Base-by-base conservation (phyloP, 1,140 invertebrate genomes). In the Ylistrum balloti region DNA sequence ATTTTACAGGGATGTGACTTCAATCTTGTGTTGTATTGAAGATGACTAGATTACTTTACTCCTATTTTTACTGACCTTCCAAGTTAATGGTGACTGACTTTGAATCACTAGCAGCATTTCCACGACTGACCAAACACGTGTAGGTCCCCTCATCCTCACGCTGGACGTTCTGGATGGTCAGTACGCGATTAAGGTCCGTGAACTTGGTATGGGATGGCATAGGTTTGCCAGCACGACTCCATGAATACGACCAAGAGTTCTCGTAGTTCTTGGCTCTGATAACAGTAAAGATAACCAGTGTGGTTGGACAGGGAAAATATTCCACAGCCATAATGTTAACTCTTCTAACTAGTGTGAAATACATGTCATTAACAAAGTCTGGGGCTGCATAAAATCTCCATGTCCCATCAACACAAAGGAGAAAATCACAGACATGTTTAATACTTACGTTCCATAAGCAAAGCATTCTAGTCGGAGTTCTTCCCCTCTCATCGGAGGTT, bases 91-190 rank as follows among this genome's bases (percentile, higher is more conserved):
- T 86, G 85, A 93, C 56, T 2, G 91, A 90, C 34, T 92, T 92
- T 11, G 45, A 33, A 35, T 91, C 92, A n/a, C 85, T 87, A 10
- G 88, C 86, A 3, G 35, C 56, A 28, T 74, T 28, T 17, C 91
- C 89, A 96, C 99, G 99, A 9, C 97, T 97, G 13, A 98, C 98
- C 88, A 97, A 97, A 96, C 99, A 99, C 11, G 97, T 96, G 96
- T 99, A 99, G 96, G 98, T 98, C 20, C 99, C 99, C 96, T 98
- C 98, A 97, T 99, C 99, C 96, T 99, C 98, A 5, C 99, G 97
- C 86, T 97, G 97, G 0, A 98, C 98, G 93, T 98, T 97, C 20
- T 97, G 98, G 91, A 99, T 98, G 33, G 98, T 98, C 22, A 99
- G 96, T 33, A 99, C 98, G 56, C 99, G 97, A 95, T 98, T 98